Evolutionary conservation across 2,113 vertebrate genomes (phyloP), one percentile per base, ranked within the genome.

Genomic region (Gnathonemus echidnorhynchus): DNA sequence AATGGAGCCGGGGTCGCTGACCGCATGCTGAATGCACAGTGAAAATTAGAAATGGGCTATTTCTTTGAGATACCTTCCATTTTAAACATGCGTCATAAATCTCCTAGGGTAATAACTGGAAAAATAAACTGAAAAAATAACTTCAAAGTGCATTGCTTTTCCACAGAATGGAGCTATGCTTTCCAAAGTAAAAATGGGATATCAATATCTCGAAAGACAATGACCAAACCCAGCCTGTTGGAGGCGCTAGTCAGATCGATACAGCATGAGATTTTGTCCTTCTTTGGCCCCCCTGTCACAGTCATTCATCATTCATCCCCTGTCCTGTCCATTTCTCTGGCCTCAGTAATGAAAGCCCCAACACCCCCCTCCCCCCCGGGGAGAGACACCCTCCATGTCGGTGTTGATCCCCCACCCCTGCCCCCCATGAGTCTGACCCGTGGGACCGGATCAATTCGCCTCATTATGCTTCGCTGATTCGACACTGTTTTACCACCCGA

Each of bases 401-500:
- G 5, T 31, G 24, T 56, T 7, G 50, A 31, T 7, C 48, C 86
- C 86, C 45, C 0, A 10, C 19, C n/a, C 89, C 49, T 48, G 19
- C 10, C 77, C 9, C 10, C 49, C 5, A 49, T 17, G 74, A 15
- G 70, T 45, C 48, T 31, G 24, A 62, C 89, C 50, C 58, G n/a
- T 62, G 89, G 88, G 88, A 89, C n/a, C 87, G 39, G 88, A 91
- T 90, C 89, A 87, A 91, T 87, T 66, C 49, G 13, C 58, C 83
- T 89, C 89, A 87, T 90, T 62, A 89, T 42, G 49, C 50, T 52
- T n/a, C 53, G 70, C 88, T 90, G 88, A 91, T 90, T 86, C 88
- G 48, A 88, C 74, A 52, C 87, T 46, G 66, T 90, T 91, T 91
- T 49, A 89, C 88, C 87, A 86, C 39, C 86, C 24, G 31, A 88